Conservation (phyloP, 1,140 invertebrate species). For the Drosophila yakuba region DNA sequence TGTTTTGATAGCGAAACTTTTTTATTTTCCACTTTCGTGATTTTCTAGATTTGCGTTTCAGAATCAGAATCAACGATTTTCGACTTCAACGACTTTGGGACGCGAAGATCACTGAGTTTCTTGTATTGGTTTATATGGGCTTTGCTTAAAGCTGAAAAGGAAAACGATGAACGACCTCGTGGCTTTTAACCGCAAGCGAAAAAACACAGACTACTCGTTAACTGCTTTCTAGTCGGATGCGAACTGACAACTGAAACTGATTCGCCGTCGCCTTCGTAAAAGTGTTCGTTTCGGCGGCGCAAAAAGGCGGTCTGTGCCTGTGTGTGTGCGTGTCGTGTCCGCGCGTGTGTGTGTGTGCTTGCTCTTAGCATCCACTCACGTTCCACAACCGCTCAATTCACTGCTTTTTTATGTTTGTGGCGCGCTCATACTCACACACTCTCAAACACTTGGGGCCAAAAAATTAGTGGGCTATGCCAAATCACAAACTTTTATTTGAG, state of each 20-base stretch:
- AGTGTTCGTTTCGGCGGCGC: slow-evolving; percentile 44
- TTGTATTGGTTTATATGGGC: not conserved
- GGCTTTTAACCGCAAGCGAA: slow-evolving; percentile 84
- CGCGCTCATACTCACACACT: slow-evolving; percentile 11
- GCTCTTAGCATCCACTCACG: slow-evolving; percentile 25
- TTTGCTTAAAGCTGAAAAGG: slow-evolving; percentile 17
- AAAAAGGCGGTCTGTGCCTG: slow-evolving; percentile 37
- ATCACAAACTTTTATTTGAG: slow-evolving; percentile 13
- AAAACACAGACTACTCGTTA: slow-evolving; percentile 76
- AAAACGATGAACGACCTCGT: slow-evolving; percentile 81
- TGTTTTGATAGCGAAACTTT: slow-evolving; percentile 33
- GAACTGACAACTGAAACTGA: slow-evolving; percentile 84
- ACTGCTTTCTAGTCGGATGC: slow-evolving; percentile 84
- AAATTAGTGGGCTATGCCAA: slow-evolving; percentile 3
- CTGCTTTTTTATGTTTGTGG: slow-evolving; percentile 4
- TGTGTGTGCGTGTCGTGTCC: slow-evolving; percentile 11
- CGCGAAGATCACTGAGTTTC: not conserved
- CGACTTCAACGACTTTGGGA: not conserved
- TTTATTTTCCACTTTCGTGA: slow-evolving; percentile 19
- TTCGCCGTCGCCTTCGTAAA: slow-evolving; percentile 58
- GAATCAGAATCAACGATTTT: not conserved
- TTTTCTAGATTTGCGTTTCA: slow-evolving; percentile 8
- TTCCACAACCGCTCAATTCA: slow-evolving; percentile 34
- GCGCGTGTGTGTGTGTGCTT: slow-evolving; percentile 13
- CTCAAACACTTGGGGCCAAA: slow-evolving; percentile 20